A percentile compares a stretch with the other conserved stretches of the same genome.
Evolutionary conservation across 2,113 vertebrate species (phyloP).

Genomic region (Pachypanchax playfairii): DNA sequence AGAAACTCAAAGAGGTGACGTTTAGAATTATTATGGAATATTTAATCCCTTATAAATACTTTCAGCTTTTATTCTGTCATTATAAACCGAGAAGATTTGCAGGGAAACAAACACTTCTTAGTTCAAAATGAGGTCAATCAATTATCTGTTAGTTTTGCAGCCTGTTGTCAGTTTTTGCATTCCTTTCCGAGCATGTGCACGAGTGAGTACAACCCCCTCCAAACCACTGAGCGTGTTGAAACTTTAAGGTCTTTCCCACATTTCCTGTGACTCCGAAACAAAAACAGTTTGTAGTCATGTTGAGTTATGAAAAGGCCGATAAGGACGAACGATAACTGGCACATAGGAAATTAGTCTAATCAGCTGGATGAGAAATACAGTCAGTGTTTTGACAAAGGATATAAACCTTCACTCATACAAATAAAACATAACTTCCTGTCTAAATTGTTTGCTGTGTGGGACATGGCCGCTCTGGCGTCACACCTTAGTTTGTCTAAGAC

Average conservation of each 20-base stretch:
- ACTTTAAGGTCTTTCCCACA: constrained; percentile 9
- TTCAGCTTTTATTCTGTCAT: background rate
- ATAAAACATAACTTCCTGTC: background rate
- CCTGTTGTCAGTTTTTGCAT: constrained; percentile 1
- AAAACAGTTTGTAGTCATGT: constrained; percentile 18
- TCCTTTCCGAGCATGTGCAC: background rate
- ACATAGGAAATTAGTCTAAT: constrained; percentile 61
- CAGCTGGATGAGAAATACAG: constrained; percentile 15
- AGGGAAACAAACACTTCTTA: background rate
- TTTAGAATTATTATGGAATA: background rate
- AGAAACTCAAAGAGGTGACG: constrained; percentile 96
- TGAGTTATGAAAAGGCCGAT: constrained; percentile 53
- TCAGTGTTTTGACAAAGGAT: constrained; percentile 14
- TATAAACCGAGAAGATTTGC: constrained; percentile 18
- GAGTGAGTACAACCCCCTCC: background rate
- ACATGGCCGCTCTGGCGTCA: constrained; percentile 14
- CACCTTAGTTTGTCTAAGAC: background rate
- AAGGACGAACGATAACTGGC: constrained; percentile 12
- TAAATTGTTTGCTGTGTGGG: constrained; percentile 2
- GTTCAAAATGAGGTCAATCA: constrained; percentile 39
- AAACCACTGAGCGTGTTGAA: constrained; percentile 17
- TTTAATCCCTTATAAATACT: background rate
- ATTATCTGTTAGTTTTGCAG: constrained; percentile 30
- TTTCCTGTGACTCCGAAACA: constrained; percentile 47
- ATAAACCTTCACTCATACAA: background rate